Base-by-base conservation (phyloP, 2,888 invertebrate genomes). In the Cataglyphis cursor region DNA sequence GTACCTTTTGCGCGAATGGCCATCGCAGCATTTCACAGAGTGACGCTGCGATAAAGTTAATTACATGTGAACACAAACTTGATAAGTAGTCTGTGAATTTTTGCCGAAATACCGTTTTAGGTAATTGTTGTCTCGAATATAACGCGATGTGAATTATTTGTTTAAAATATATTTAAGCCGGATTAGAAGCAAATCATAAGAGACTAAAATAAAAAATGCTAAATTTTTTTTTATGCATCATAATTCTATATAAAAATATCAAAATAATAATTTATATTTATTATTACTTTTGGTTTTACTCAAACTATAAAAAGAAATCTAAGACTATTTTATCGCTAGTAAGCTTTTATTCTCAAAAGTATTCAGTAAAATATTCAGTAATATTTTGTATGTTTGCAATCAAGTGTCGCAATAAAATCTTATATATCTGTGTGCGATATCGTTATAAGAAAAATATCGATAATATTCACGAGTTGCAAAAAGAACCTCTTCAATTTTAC, bases 31-130 rank as follows among this genome's bases (percentile, higher is more conserved):
- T 80, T 72, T 41, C 72, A 51, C 51, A 35, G 57, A 24, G 78
- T 80, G 78, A 80, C 72, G 72, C 78, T 59, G 78, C 78, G 10
- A 21, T 70, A 80, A 80, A 80, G 72, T 72, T 80, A 80, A 80
- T 80, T 80, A 72, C 59, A 72, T 72, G 35, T 59, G 72, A 72
- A 72, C 44, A 61, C 72, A 80, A 80, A 80, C 44, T 80, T 61
- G 44, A 61, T 80, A 72, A 80, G 59, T 72, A 61, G 18, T 61
- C 44, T 31, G 44, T 48, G 24, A 80, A 80, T 72, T 72, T 80
- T 72, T 61, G 78, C 72, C 72, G 18, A 59, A 72, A 80, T 59
- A 72, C 59, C 44, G 28, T 66, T 76, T 68, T 41, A 24, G 78
- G 21, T 72, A 70, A 72, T 59, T 68, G 31, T 57, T 68, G 66